These are phyloP conservation scores for Drosophila persimilis DNA, from an alignment of 1,140 invertebrate species.

Conservation along the genomic window DNA sequence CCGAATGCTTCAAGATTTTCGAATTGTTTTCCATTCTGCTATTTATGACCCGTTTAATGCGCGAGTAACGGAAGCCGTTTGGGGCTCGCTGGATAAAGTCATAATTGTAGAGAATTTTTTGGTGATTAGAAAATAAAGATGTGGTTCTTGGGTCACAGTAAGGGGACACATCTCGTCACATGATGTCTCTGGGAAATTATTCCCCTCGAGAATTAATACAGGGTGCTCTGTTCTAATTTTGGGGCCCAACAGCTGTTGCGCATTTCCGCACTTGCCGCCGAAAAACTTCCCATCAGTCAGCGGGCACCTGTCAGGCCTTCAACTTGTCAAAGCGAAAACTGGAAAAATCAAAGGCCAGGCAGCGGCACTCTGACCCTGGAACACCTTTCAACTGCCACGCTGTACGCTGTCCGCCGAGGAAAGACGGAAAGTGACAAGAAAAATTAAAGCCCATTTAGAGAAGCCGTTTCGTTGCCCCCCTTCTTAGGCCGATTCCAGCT, in stretches of 20 bases:
- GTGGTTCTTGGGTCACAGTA: not conserved
- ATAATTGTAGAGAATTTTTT: not conserved
- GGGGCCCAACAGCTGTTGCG: constrained; percentile 27
- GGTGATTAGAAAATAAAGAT: not conserved
- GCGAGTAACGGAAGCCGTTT: not conserved
- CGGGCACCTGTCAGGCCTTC: constrained; percentile 39
- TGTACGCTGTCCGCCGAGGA: not conserved
- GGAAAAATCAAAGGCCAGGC: constrained; percentile 40
- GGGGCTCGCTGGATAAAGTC: too few relatives aligned
- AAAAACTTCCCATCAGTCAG: constrained; percentile 31
- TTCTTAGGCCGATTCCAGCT: not conserved
- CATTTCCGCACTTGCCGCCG: not conserved
- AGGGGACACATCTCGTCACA: too few relatives aligned
- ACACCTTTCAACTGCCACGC: constrained; percentile 18
- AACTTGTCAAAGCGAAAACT: constrained; percentile 47
- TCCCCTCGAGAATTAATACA: too few relatives aligned
- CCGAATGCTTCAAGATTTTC: constrained; percentile 6
- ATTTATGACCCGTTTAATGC: constrained; percentile 57
- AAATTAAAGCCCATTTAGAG: constrained; percentile 8
- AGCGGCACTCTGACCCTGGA: constrained; percentile 39
- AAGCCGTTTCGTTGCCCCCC: constrained; percentile 9
- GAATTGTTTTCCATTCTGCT: constrained; percentile 25
- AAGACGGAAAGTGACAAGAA: constrained; percentile 33
- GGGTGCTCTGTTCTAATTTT: not conserved
- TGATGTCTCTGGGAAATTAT: too few relatives aligned